These are phyloP conservation scores for Charina bottae DNA, from an alignment of 2,113 vertebrate genomes.

Conservation along the genomic window DNA sequence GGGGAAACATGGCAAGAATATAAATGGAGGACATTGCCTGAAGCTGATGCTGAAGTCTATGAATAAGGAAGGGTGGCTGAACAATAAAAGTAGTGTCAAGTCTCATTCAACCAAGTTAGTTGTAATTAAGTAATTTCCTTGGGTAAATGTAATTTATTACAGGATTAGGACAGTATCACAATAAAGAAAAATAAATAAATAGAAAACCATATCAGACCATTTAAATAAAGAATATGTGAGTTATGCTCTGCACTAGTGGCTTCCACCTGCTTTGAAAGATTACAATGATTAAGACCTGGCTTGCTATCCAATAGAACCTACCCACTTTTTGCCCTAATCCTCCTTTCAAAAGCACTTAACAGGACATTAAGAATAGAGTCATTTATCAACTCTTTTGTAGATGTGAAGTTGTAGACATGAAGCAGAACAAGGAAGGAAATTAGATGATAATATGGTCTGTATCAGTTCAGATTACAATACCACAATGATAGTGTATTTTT, in stretches of 20 bases:
- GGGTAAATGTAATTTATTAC: background rate
- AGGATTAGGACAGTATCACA: slow-evolving; percentile 27
- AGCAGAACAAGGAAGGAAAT: background rate
- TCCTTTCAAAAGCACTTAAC: slow-evolving; percentile 57
- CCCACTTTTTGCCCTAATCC: slow-evolving; percentile 63
- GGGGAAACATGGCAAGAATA: background rate
- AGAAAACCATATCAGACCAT: slow-evolving; percentile 36
- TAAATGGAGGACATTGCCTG: background rate
- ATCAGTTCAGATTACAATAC: background rate
- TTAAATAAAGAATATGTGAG: slow-evolving; percentile 28
- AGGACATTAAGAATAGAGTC: slow-evolving; percentile 55
- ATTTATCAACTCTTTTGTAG: slow-evolving; percentile 20
- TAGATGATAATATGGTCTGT: background rate
- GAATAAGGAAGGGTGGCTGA: background rate
- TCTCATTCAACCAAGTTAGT: rapidly evolving
- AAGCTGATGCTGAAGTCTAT: background rate
- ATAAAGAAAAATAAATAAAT: slow-evolving; percentile 41
- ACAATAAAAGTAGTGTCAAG: background rate
- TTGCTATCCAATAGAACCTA: slow-evolving; percentile 56
- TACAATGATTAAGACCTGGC: slow-evolving; percentile 63
- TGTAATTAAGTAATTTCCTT: rapidly evolving
- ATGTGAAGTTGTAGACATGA: background rate
- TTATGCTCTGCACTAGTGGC: slow-evolving; percentile 25
- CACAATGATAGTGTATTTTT: background rate
- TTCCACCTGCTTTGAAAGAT: slow-evolving; percentile 62